A percentile compares a stretch with the other conserved stretches of the same genome.
Evolutionary conservation across 2,797 vertebrate species (phyloP).

Genomic region (Pipistrellus pipistrellus): DNA sequence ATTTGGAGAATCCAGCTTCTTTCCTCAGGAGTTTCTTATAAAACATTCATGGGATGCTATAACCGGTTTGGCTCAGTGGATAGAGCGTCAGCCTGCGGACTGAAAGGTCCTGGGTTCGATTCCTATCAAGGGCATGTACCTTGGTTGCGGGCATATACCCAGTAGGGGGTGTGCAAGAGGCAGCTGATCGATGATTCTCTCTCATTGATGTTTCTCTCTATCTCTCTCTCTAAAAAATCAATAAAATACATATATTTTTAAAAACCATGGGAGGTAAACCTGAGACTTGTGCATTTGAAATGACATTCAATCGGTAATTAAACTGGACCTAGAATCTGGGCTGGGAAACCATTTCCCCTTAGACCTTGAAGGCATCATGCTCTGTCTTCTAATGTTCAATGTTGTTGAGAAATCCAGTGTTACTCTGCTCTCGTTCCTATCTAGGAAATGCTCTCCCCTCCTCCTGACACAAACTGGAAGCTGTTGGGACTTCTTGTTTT

Average conservation of each 20-base stretch:
- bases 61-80: no score
- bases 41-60: not conserved
- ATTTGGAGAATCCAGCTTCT: not conserved
- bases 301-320: not conserved
- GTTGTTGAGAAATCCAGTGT: not conserved
- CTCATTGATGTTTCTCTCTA: no score
- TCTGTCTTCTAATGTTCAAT: not conserved
- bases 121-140: no score
- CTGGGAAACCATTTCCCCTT: not conserved
- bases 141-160: no score
- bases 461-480: not conserved
- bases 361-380: not conserved
- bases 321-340: not conserved
- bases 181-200: no score
- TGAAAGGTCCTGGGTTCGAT: no score
- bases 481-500: not conserved
- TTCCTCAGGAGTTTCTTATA: not conserved
- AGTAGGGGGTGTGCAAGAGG: no score
- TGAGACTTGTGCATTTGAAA: not conserved
- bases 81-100: no score
- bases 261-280: not conserved
- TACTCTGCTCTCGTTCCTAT: not conserved
- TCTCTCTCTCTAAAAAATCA: no score
- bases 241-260: no score
- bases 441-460: not conserved